Conservation (phyloP, 1,140 invertebrate genomes). For the Drosophila elegans region DNA sequence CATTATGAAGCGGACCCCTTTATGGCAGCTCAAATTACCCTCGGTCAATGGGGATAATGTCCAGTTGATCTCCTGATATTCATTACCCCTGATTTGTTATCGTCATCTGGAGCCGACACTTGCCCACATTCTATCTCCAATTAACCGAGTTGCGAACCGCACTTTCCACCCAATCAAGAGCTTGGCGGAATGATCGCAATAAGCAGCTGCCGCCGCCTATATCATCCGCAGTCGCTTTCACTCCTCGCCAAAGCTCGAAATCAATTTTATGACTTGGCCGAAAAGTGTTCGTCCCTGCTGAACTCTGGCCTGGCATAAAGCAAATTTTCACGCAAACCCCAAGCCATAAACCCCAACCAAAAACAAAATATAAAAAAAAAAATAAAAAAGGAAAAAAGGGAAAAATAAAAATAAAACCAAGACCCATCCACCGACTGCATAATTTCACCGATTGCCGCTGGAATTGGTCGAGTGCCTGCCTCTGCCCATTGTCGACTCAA, state of each 20-base stretch:
- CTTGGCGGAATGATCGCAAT: slow-evolving; percentile 5
- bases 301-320: slow-evolving; percentile 74
- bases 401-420: slow-evolving; percentile 7
- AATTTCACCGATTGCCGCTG: slow-evolving; percentile 70
- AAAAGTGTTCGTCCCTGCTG: slow-evolving; percentile 55
- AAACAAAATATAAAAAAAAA: slow-evolving; percentile 1
- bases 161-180: slow-evolving; percentile 36
- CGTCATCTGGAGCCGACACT: slow-evolving; percentile 23
- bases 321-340: slow-evolving; percentile 65
- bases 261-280: slow-evolving; percentile 76
- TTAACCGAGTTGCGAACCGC: slow-evolving; percentile 31
- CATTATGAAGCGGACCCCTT: not conserved
- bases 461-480: slow-evolving; percentile 42
- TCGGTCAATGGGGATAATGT: slow-evolving; percentile 11
- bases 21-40: slow-evolving; percentile 3
- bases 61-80: slow-evolving; percentile 17
- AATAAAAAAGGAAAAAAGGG: not conserved
- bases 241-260: slow-evolving; percentile 62
- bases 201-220: slow-evolving; percentile 18
- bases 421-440: slow-evolving; percentile 56
- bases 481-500: slow-evolving; percentile 65
- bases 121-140: slow-evolving; percentile 45
- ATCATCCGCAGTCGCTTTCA: slow-evolving; percentile 54
- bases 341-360: slow-evolving; percentile 10
- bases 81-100: slow-evolving; percentile 41